Conservation (phyloP, 2,797 vertebrate genomes). For the Characodon lateralis region DNA sequence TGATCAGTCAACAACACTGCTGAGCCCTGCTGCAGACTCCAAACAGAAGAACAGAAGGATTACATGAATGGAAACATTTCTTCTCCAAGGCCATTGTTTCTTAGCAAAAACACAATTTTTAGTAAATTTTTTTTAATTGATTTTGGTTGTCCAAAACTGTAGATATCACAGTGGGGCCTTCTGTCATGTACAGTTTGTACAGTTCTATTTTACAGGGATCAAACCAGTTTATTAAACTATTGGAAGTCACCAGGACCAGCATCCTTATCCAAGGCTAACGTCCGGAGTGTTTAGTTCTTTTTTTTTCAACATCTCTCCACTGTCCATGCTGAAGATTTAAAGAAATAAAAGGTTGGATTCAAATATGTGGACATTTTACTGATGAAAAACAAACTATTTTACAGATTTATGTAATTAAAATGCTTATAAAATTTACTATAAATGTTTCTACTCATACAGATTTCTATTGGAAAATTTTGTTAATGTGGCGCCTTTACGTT, state of each 20-base stretch:
- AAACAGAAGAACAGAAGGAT: neutral
- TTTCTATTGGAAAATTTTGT: constrained; percentile 19
- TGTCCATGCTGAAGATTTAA: neutral
- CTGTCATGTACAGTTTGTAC: constrained; percentile 15
- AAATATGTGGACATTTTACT: neutral
- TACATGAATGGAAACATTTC: neutral
- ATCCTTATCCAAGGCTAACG: neutral
- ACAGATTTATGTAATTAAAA: neutral
- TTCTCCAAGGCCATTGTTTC: neutral
- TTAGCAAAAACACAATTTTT: neutral
- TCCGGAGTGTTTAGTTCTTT: constrained; percentile 2
- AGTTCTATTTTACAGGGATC: constrained; percentile 19
- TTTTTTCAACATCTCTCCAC: neutral
- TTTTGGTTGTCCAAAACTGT: neutral
- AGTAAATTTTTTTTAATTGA: neutral
- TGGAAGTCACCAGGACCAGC: constrained; percentile 12
- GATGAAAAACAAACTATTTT: neutral
- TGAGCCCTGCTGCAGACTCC: constrained; percentile 1
- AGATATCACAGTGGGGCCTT: neutral
- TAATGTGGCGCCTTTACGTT: constrained; percentile 13
- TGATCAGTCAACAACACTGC: neutral
- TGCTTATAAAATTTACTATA: neutral
- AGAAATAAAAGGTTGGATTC: constrained; percentile 1
- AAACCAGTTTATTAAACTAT: constrained; percentile 2
- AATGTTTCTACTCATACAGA: neutral